Evolutionary conservation across 2,113 vertebrate genomes (phyloP), one percentile per base, ranked within the genome.

Genomic region (Syngnathus scovelli): DNA sequence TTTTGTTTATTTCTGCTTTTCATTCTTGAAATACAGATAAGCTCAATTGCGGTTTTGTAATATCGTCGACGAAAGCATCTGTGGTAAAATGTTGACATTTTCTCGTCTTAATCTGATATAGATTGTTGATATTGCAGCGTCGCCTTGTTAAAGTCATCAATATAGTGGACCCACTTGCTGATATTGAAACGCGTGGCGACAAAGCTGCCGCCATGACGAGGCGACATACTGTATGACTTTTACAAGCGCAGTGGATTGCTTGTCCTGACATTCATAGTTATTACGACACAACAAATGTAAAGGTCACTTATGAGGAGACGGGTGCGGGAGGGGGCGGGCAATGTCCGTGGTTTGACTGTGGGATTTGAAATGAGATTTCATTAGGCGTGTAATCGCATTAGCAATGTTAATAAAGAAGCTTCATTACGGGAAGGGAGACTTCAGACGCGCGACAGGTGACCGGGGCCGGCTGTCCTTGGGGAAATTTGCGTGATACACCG

Each of bases 301-400:
- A 69, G 74, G 75, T 62, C 61, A 12, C 38, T 55, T 10, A 7
- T 7, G 18, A 4, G 10, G 38, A 61, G 36, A 23, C 68, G 46
- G 65, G 52, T 61, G 27, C 27, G 3, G 27, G 27, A 33, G 3
- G 27, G 27, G 27, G 27, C 27, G 27, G 83, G 61, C 80, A 86
- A 84, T 27, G 70, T 49, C 51, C 41, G 71, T 71, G 74, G 73
- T 77, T 74, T 76, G 75, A 78, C 79, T 84, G 78, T 56, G 21
- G 68, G 76, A 70, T 85, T 81, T 18, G 83, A 85, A 83, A 90
- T 87, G 85, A 76, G 75, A 78, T 81, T 77, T 65, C 71, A 87
- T 87, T 88, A 84, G 79, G 74, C 74, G 74, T 79, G 84, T 87
- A 87, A 91, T 89, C 83, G 81, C 80, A 84, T 86, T 76, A 85